Conservation (phyloP, 2,888 invertebrate genomes). For the Epirrhoe tristata region DNA sequence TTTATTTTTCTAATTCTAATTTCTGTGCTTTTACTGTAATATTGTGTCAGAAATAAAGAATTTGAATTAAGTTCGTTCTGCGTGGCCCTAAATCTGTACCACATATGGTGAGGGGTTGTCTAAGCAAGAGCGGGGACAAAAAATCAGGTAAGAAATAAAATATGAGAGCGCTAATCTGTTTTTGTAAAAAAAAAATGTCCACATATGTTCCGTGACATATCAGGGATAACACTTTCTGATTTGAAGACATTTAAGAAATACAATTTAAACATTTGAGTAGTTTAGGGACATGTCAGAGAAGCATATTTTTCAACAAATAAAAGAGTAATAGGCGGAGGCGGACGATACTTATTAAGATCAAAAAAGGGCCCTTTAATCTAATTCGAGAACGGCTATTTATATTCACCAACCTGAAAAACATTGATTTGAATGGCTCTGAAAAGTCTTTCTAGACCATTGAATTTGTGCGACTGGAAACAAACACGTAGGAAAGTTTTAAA, state of each 20-base stretch:
- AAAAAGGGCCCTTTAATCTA: too few species aligned
- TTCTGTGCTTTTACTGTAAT: too few species aligned
- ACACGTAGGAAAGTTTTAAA: neutral
- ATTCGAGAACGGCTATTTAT: too few species aligned
- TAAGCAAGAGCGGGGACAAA: conserved; percentile 47
- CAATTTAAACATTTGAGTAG: neutral
- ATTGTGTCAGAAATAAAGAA: too few species aligned
- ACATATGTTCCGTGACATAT: conserved; percentile 46
- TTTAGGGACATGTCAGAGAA: too few species aligned
- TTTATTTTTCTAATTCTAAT: too few species aligned
- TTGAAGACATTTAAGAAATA: neutral
- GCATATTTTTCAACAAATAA: neutral
- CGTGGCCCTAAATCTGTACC: conserved; percentile 38
- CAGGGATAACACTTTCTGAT: neutral
- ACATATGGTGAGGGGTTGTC: conserved; percentile 53
- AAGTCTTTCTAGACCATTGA: too few species aligned
- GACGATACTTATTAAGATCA: neutral
- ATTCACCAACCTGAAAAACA: neutral
- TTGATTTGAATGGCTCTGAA: neutral
- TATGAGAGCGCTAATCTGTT: conserved; percentile 54
- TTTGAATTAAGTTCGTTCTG: conserved; percentile 7
- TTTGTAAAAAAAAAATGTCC: conserved; percentile 41
- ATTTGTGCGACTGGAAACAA: too few species aligned
- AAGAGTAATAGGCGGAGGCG: neutral
- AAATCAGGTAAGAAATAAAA: conserved; percentile 66